Evolutionary conservation across 1,140 invertebrate genomes (phyloP), one percentile per base, ranked within the genome.

Genomic region (Drosophila repletoides): DNA sequence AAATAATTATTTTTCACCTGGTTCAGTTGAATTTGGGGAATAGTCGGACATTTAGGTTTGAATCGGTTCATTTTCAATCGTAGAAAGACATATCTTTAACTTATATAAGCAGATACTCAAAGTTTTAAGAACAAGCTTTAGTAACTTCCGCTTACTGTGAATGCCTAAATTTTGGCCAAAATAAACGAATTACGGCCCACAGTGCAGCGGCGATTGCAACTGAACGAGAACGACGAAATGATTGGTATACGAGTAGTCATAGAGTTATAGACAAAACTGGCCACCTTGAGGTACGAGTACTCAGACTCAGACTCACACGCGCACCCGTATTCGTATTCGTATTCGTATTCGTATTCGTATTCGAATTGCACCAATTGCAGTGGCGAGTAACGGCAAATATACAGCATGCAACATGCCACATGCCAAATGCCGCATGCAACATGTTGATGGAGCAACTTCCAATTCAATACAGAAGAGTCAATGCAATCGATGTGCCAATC

Each of bases 401-500:
- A 33, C 31, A 38, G 53, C 66, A 66, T 51, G 41, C 31, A 56
- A 24, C 46, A 59, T 26, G 12, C 46, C 6, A 21, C 59, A 72
- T 38, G 21, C 33, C 1, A 28, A 7, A 49, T 49, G 45, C 45
- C 34, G 26, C 56, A 59, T 49, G 43, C 56, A 55, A 55, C 60
- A 46, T 34, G 1, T 2, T 28, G 29, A 51, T 49, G 45, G 43
- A 19, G 61, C 61, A 65, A 65, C 40, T 15, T n/a, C 2, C 51
- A 29, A 38, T 24, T 21, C 12, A 24, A 29, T 48, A 74, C 72
- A 34, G 75, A 68, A 55, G 14, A 46, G 24, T 17, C 58, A 66
- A 71, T 45, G 67, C 73, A 76, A 76, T 76, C 73, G 74, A 53
- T 67, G 73, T 60, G 72, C 24, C 72, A 76, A 74, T 36, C 48